Conservation (phyloP, 2,888 invertebrate species). For the Harpagoxenus sublaevis region DNA sequence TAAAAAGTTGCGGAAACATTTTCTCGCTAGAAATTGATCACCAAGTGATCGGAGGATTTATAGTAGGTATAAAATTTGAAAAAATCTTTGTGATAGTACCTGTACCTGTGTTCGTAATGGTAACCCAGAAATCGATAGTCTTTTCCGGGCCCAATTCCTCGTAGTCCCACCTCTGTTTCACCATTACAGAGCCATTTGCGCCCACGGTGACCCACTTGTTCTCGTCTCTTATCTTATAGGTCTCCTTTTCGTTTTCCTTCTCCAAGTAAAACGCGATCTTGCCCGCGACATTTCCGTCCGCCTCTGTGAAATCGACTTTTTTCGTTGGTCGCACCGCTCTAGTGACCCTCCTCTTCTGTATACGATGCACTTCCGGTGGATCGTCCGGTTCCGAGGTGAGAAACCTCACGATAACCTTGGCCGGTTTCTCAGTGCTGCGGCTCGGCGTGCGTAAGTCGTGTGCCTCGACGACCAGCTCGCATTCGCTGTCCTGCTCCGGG, state of each 20-base stretch:
- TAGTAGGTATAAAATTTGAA: neutral
- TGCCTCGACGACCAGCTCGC: conserved; percentile 92
- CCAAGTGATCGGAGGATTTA: neutral
- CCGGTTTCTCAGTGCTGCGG: conserved; percentile 90
- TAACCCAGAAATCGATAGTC: conserved; percentile 98
- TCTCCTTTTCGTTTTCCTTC: conserved; percentile 96
- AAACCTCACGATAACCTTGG: conserved; percentile 93
- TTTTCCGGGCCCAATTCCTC: conserved; percentile 97
- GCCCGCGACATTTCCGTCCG: conserved; percentile 95
- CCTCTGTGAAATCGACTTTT: conserved; percentile 96
- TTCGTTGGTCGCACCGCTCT: conserved; percentile 98
- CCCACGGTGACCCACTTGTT: conserved; percentile 98
- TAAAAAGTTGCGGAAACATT: neutral
- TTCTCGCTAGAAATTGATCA: neutral
- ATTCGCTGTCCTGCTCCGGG: conserved; percentile 88
- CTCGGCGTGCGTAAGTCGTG: conserved; percentile 94
- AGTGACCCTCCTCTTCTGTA: conserved; percentile 88
- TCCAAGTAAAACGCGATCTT: conserved; percentile 96
- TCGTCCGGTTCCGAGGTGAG: conserved; percentile 78
- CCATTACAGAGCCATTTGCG: conserved; percentile 95
- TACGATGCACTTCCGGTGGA: conserved; percentile 82
- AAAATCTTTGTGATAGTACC: conserved; percentile 78
- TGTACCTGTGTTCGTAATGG: conserved; percentile 94
- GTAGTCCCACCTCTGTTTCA: conserved; percentile 99
- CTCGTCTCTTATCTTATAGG: conserved; percentile 97